Evolutionary conservation across 2,888 invertebrate genomes (phyloP), one percentile per base, ranked within the genome.

Genomic region (Dryadula phaetusa): DNA sequence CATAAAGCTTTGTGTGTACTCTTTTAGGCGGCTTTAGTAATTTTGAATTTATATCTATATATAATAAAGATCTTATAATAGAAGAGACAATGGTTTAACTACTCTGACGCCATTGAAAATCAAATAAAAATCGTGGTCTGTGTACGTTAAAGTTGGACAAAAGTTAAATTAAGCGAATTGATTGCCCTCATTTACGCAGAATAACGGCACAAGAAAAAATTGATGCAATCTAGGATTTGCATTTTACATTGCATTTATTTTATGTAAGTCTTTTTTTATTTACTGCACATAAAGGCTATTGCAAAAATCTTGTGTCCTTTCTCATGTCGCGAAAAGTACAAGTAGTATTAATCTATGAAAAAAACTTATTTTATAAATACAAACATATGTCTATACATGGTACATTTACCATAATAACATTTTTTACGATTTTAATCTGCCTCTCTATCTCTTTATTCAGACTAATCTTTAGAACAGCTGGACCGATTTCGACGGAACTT

Each of bases 121-220:
- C 18, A 16, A 42, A 18, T 25, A 67, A 71, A 56, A 56, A 66
- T 64, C 64, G 65, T 56, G 32, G 54, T 60, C 37, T 53, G 28
- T 53, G 42, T 37, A 62, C 32, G 44, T 10, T 46, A 49, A 53
- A 65, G 63, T 65, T 69, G 44, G 60, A 62, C 58, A 60, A 61
- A 64, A 64, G 62, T 62, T 61, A 54, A 67, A 71, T 65, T 34
- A 61, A 64, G 54, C 61, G 63, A 64, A 69, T 66, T 61, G 63
- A 65, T 69, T 62, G 54, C 64, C 62, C 49, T 62, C 37, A 62
- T 62, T 62, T 62, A 37, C 62, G 37, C 62, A 37, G 14, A 62
- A 37, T 49, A 62, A 37, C 20, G 37, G 28, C 12, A 34, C 37
- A 37, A 34, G 46, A 62, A 37, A n/a, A 47, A 49, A 62, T 22